Evolutionary conservation across 2,888 invertebrate species (phyloP).

Genomic region (Drosophila multiciliata): DNA sequence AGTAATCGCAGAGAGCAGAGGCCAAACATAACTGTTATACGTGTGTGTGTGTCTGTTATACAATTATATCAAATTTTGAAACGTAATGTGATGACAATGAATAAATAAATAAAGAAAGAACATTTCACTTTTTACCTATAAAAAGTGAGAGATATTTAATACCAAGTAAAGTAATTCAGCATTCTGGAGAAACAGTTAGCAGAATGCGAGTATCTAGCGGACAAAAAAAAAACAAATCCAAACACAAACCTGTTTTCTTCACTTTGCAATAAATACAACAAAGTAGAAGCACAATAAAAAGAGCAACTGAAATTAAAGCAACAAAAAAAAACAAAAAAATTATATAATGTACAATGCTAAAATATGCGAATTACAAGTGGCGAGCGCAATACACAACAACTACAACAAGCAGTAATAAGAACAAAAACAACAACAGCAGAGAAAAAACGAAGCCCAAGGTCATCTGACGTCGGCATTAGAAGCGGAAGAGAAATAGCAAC

Average conservation of each 20-base stretch:
- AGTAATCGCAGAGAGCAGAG: conserved; percentile 20
- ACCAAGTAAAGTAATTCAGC: conserved; percentile 24
- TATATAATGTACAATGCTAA: conserved; percentile 68
- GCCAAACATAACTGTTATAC: conserved; percentile 31
- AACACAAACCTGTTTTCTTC: conserved; percentile 39
- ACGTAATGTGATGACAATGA: conserved; percentile 1
- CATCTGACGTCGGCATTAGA: conserved; percentile 68
- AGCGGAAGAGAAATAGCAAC: conserved; percentile 76
- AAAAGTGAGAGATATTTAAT: conserved; percentile 13
- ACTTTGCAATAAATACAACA: conserved; percentile 8
- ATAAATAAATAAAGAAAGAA: not conserved
- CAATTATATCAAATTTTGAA: not conserved
- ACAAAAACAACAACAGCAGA: conserved; percentile 15
- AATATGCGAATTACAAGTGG: conserved; percentile 78
- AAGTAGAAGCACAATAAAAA: conserved; percentile 5
- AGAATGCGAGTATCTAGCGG: conserved; percentile 57
- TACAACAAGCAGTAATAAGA: conserved; percentile 24
- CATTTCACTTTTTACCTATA: conserved; percentile 27
- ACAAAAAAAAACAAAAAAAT: conserved; percentile 36
- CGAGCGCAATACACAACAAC: conserved; percentile 35
- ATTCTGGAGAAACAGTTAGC: conserved; percentile 58
- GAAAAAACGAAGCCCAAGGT: conserved; percentile 67
- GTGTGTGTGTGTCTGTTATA: not conserved
- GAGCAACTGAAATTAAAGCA: conserved; percentile 9
- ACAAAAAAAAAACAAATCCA: conserved; percentile 12